Evolutionary conservation across 2,113 vertebrate genomes (phyloP), one percentile per base, ranked within the genome.

Genomic region (Anolis carolinensis): DNA sequence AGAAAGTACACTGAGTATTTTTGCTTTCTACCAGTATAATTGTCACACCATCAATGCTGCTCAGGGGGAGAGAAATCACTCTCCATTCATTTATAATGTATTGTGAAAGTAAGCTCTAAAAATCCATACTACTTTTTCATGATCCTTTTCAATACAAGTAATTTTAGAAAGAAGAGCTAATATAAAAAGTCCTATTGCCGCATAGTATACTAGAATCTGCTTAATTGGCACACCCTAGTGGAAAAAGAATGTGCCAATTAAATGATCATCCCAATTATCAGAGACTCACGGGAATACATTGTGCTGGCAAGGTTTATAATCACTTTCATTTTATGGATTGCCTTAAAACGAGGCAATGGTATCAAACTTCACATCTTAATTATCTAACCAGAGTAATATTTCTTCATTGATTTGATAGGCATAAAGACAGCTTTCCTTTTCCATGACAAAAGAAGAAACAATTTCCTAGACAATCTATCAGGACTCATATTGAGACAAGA

Each of bases 201-300:
- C 77, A 48, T 0, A 89, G 44, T 88, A 88, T 92, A 94, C 89
- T 87, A 84, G 79, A 90, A 74, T 52, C 3, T n/a, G 85, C 88
- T 91, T 88, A 91, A 93, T 91, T 70, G 79, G 74, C 81, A 84
- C 48, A 72, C 88, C 92, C 91, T 89, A 84, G 84, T 77, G 90
- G 87, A 91, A 91, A 83, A 23, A 91, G 81, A 91, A 90, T 90
- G 90, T 91, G 88, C 89, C 94, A 93, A 93, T 93, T 94, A 95
- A 94, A 93, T 93, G 88, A 94, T 93, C 90, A 91, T 92, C 63
- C 89, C 92, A 95, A 92, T 95, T 95, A 95, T 82, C 90, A 88
- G 74, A 84, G 65, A 7, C 93, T 93, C 90, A 71, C 74, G 89
- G 89, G 93, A 44, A 92, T 93, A 91, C 72, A 89, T 85, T 90